These are phyloP conservation scores for Himalopsyche kuldschensis DNA, from an alignment of 2,888 invertebrate genomes.

Conservation along the genomic window DNA sequence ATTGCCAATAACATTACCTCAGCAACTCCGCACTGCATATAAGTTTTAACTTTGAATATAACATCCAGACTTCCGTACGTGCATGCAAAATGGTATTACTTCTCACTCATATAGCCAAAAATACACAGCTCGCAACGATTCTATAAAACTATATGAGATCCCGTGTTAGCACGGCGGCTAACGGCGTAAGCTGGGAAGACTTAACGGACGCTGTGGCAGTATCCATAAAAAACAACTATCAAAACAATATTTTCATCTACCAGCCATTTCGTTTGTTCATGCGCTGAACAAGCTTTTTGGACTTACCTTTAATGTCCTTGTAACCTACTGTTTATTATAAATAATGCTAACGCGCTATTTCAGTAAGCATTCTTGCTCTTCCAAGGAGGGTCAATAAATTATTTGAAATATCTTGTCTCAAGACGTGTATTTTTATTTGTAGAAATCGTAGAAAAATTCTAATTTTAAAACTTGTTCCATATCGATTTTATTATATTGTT, in stretches of 20 bases:
- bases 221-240: conserved; percentile 26
- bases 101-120: not conserved
- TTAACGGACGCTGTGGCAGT: conserved; percentile 9
- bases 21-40: not conserved
- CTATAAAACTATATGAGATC: conserved; percentile 15
- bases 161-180: not conserved
- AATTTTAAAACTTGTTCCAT: not conserved
- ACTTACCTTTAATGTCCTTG: not conserved
- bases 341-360: not conserved
- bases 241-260: conserved; percentile 14
- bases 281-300: not conserved
- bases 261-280: not conserved
- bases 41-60: not conserved
- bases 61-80: not conserved
- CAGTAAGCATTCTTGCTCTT: not conserved
- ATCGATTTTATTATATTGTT: no score
- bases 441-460: not conserved
- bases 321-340: not conserved
- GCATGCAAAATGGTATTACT: not conserved
- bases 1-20: not conserved
- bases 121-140: not conserved
- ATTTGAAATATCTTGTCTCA: not conserved
- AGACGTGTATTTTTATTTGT: not conserved
- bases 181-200: not conserved
- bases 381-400: not conserved